Percentiles rank a stretch among this genome's conserved stretches.
phyloP scores from a whole-genome alignment of 2,797 vertebrate species.

The Salarias fasciatus region DNA sequence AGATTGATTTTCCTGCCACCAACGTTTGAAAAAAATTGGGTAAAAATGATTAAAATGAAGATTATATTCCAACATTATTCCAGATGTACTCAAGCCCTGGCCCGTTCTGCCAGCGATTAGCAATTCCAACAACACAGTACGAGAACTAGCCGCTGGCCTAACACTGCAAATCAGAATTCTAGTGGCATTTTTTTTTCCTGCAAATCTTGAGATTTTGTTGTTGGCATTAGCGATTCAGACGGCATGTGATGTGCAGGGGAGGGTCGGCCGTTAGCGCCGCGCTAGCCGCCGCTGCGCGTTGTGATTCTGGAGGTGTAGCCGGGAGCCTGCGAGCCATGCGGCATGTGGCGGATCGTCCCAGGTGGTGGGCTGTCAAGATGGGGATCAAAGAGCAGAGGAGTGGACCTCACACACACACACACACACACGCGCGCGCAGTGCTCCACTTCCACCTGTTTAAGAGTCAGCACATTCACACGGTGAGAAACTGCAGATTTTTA shows the following conservation, averaged over 20 bases:
- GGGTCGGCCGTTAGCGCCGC: slow-evolving; percentile 30
- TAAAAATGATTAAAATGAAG: no score
- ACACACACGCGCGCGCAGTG: slow-evolving; percentile 27
- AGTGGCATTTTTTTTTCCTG: slow-evolving; percentile 1
- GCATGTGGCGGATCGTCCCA: slow-evolving; percentile 72
- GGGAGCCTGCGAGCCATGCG: slow-evolving; percentile 54
- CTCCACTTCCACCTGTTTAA: slow-evolving; percentile 65
- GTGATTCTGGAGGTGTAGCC: slow-evolving; percentile 71
- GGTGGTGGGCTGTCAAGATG: slow-evolving; percentile 79
- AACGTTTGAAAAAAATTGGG: no score
- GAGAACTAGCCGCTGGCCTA: no score
- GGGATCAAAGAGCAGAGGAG: slow-evolving; percentile 74
- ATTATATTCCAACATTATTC: no score
- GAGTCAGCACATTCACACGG: slow-evolving; percentile 56
- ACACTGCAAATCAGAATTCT: slow-evolving; percentile 47
- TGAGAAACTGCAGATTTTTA: slow-evolving; percentile 36
- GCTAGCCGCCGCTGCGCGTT: slow-evolving; percentile 49
- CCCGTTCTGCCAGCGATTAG: no score
- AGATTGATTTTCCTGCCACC: no score
- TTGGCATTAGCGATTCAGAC: slow-evolving; percentile 67
- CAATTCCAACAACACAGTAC: no score
- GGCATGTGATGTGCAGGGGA: slow-evolving; percentile 42
- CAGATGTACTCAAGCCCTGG: no score
- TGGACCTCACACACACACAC: slow-evolving; percentile 36
- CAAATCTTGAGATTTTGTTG: slow-evolving; percentile 3